Base-by-base conservation (phyloP, 2,797 vertebrate species). In the Buceros bicornis region DNA sequence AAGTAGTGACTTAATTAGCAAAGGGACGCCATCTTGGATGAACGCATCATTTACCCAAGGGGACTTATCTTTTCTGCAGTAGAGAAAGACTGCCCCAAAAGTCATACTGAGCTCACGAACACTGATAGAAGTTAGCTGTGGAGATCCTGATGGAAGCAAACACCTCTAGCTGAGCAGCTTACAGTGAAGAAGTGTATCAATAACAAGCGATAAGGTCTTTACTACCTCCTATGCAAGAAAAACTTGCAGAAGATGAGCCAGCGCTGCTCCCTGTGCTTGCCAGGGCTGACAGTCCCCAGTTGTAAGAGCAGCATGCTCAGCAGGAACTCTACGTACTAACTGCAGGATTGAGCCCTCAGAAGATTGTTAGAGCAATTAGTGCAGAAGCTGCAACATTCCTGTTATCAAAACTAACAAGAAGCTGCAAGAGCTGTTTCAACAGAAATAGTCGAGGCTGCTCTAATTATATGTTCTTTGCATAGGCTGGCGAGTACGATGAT, bases 381-480 rank as follows among this genome's bases (percentile, higher is more conserved):
- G 86, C 93, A 97, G 94, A 97, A 94, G 90, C 94, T 92, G 96
- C 90, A 96, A 95, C 95, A 91, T 92, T 93, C 86, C 82, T 95
- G 90, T 81, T 97, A 97, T 95, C 96, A 94, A 83, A 95, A 94
- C 50, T 89, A 95, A 92, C 88, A 95, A 94, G 94, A 96, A 93
- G 93, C 94, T 95, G 95, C 93, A 94, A 95, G 92, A 95, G 81
- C 94, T 93, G 78, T 93, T 97, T 95, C 93, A 93, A 92, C 85
- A 93, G 97, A 89, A 97, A 93, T 81, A 93, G 94, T 87, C 83
- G 8, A 91, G 77, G 88, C 96, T 95, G 96, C 90, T 96, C 90
- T 97, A 96, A 97, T 97, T 96, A 96, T 89, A 95, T 40, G 92
- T 93, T 96, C 90, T 93, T 90, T 87, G 93, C 94, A 95, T 74